Evolutionary conservation across 2,113 vertebrate species (phyloP), one percentile per base, ranked within the genome.

Genomic region (Pampusana beccarii): DNA sequence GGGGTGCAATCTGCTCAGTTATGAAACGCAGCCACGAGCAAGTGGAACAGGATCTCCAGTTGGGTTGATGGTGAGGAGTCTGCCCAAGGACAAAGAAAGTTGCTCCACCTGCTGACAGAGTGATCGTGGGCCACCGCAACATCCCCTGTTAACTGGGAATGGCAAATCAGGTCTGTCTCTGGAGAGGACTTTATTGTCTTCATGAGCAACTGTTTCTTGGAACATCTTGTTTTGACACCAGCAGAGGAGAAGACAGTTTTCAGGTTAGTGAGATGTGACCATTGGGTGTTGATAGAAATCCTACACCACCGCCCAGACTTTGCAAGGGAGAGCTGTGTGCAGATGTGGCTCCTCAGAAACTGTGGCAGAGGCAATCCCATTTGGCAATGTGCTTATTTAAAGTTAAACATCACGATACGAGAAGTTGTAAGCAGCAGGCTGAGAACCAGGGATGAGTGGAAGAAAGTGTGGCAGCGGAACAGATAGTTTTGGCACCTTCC

Each of bases 1-100:
- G 1, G 42, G 26, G 7, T 50, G 7, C 0, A 10, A 29, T 34
- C 38, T n/a, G 4, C 31, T 29, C 13, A 1, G 20, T 15, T 66
- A 48, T 19, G 82, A 92, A 92, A 80, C 29, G 11, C 17, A 77
- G 67, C 58, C 1, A 3, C 0, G 11, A 81, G 31, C 18, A 24
- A 24, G 20, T n/a, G 36, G 18, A 80, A 20, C 5, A 38, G 44
- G 48, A 51, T 51, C 19, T 72, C n/a, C 3, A 24, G 3, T 16
- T 61, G 67, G 13, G 38, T 70, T 64, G 21, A 23, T 9, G 31
- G 20, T 42, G 48, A 88, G 29, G n/a, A 79, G 28, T 19, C 7
- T 12, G 42, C 16, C 16, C 42, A 7, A 70, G 56, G 40, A 44
- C 46, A 81, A 92, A 89, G 66, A 8, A 82, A 69, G 62, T 33